A percentile compares a stretch with the other conserved stretches of the same genome.
phyloP scores from a whole-genome alignment of 2,797 vertebrate species.

The Prunella strophiata region DNA sequence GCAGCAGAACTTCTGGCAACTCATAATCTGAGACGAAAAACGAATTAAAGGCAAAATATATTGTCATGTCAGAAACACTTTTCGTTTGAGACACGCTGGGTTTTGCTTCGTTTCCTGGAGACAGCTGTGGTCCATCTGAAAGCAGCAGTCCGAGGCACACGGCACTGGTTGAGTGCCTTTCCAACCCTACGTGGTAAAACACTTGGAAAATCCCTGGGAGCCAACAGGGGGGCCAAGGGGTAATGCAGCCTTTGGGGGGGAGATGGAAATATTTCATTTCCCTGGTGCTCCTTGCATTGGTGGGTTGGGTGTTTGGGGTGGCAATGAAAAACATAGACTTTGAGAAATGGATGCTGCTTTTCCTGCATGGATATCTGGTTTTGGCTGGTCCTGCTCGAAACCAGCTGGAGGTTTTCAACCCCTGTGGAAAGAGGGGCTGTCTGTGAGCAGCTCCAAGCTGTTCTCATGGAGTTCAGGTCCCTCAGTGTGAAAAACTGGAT shows the following conservation, averaged over 20 bases:
- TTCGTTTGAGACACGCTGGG: neutral
- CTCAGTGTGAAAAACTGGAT: neutral
- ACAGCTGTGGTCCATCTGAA: slow-evolving; percentile 6
- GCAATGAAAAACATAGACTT: neutral
- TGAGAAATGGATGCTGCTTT: neutral
- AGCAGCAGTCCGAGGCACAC: neutral
- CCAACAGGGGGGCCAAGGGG: neutral
- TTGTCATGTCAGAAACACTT: neutral
- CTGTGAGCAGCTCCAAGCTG: neutral
- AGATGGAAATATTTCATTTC: neutral
- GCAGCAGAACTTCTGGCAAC: slow-evolving; percentile 23
- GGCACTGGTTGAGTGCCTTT: neutral
- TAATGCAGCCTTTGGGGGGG: rapidly evolving
- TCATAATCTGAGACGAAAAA: slow-evolving; percentile 17
- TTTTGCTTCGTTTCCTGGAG: slow-evolving; percentile 2
- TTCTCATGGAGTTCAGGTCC: neutral
- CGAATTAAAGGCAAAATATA: neutral
- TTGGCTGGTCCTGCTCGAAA: neutral
- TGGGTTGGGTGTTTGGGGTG: neutral
- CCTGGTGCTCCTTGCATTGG: neutral
- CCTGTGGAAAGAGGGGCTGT: neutral
- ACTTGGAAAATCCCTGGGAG: neutral
- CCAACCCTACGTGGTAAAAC: neutral
- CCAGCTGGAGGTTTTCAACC: neutral
- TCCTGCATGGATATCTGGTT: neutral